Base-by-base conservation (phyloP, 2,888 invertebrate genomes). In the Tipula unca region DNA sequence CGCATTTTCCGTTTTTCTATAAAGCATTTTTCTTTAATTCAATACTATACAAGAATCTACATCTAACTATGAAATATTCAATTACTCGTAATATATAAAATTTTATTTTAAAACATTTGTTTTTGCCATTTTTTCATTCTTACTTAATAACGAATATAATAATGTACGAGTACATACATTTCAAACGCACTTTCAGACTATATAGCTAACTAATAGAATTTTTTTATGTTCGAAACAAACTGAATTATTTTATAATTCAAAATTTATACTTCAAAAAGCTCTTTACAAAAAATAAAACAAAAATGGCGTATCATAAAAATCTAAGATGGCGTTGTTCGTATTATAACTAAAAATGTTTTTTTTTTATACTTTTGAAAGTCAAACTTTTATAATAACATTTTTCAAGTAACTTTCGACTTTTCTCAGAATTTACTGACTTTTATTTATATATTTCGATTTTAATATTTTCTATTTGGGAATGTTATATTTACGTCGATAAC, bases 1-100 rank as follows among this genome's bases (percentile, higher is more conserved):
- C 87, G 87, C 87, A 32, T 29, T 54, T 17, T n/a, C 13, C 39
- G 3, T 48, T 48, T 25, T 25, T 42, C 48, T 48, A 85, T 85
- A 29, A 35, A 83, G 83, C 83, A 6, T 83, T 83, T 82, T 83
- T 29, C 83, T 32, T 83, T 83, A 25, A 25, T 69, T 69, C 69
- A 69, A 69, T 69, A 69, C 39, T 39, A 39, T 1, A 39, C 39
- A 39, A 10, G 1, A 10, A 39, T 10, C 6, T 8, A 39, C 1
- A 39, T 35, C 35, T 35, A 35, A 3, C 3, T 35, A 6, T 35
- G 35, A 35, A 35, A 35, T 35, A 35, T 35, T 35, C 8, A 54
- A 54, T 54, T 54, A 54, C 13, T 54, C 48, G 48, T 54, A 54
- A 39, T 13, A 39, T 10, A 39, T 54, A 54, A 54, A 54, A 54